Base-by-base conservation (phyloP, 2,888 invertebrate species). In the Meiosimyza decipiens region DNA sequence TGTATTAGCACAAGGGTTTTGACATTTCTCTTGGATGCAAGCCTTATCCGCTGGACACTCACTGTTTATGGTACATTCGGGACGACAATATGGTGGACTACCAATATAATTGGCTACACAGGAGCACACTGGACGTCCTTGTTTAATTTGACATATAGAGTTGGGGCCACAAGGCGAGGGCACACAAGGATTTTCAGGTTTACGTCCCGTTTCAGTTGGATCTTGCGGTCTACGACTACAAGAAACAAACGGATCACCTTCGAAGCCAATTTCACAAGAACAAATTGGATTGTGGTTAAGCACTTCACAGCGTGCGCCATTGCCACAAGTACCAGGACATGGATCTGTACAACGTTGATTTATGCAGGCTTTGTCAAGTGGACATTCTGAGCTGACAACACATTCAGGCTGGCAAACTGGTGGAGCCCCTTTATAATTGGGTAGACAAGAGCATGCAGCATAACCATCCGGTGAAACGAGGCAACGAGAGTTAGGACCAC, bases 211-310 rank as follows among this genome's bases (percentile, higher is more conserved):
- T 74, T 88, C 82, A 2, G 69, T 70, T 9, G 75, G 11, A 77
- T 74, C 79, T 7, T 81, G 78, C 12, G 88, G 83, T 83, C 82
- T 78, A 67, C 80, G 79, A 47, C 84, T 78, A 81, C 95, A 95
- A 62, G 90, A 90, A 13, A 90, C 89, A 82, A 95, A 95, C 62
- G 96, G 95, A 91, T 95, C 94, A 13, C 96, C 96, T 73, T 92
- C 90, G 83, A 91, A 90, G 51, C 91, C 93, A 22, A 89, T 87
- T 50, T 92, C 91, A 84, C 96, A 96, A 77, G 91, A 93, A 82
- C 96, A 96, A 78, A 95, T 92, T 4, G 95, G 95, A 85, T 95
- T 95, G 83, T 96, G 95, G 83, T 94, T 94, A 40, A 94, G 90
- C 1, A 95, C 94, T 65, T 91, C 90, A 83, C 96, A 96, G 55